Percentiles rank a stretch among this genome's conserved stretches.
These are phyloP conservation scores for Drosophila obscura DNA, from an alignment of 1,140 invertebrate species.

Conservation along the genomic window DNA sequence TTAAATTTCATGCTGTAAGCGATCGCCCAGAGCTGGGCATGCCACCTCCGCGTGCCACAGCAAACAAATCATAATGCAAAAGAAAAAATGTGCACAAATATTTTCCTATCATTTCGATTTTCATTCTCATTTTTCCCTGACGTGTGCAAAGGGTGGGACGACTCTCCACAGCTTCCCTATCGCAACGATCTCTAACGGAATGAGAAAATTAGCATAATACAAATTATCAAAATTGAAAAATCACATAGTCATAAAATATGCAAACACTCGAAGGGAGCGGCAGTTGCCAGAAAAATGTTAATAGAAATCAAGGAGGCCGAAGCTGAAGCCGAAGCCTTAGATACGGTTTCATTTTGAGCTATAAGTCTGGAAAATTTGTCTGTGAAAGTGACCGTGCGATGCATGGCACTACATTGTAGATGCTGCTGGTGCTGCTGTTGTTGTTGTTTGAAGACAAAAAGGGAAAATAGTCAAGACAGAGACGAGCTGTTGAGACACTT, in stretches of 20 bases:
- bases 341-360: background rate
- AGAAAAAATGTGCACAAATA: constrained; percentile 44
- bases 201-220: constrained; percentile 46
- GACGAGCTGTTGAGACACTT: constrained; percentile 31
- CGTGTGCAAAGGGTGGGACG: constrained; percentile 2
- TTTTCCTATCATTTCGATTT: constrained; percentile 49
- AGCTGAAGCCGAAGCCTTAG: no score
- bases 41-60: background rate
- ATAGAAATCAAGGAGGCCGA: constrained; percentile 13
- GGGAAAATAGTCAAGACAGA: constrained; percentile 22
- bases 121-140: constrained; percentile 28
- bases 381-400: constrained; percentile 45
- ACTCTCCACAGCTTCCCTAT: background rate
- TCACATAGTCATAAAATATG: constrained; percentile 50
- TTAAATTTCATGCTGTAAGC: constrained; percentile 27
- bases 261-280: constrained; percentile 17
- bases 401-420: constrained; percentile 22
- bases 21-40: background rate
- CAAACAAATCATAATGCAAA: constrained; percentile 20
- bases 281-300: constrained; percentile 18
- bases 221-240: constrained; percentile 58
- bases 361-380: constrained; percentile 29
- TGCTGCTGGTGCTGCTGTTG: background rate
- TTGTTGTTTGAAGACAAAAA: constrained; percentile 8
- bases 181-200: background rate